Conservation (phyloP, 2,888 invertebrate species). For the Cheilosia vulpina region DNA sequence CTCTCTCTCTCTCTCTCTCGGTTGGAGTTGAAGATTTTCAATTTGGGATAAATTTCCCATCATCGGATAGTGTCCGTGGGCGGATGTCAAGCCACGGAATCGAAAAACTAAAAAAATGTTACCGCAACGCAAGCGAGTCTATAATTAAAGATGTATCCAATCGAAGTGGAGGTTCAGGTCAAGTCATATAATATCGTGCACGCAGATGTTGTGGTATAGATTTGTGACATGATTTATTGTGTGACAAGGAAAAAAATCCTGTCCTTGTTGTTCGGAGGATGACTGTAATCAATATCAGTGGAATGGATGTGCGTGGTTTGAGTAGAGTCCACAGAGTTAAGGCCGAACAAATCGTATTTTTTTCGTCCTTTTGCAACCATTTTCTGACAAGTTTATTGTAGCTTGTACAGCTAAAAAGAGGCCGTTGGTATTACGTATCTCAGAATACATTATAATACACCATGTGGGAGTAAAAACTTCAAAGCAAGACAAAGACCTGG, state of each 20-base stretch:
- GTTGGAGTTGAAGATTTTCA: slow-evolving; percentile 35
- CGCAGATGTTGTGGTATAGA: neutral
- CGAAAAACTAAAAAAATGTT: neutral
- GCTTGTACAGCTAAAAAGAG: too few species aligned
- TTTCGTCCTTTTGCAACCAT: too few species aligned
- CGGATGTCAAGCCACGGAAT: slow-evolving; percentile 7
- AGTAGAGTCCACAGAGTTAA: too few species aligned
- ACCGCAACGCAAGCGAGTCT: neutral
- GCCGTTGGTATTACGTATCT: too few species aligned
- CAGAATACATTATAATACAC: too few species aligned
- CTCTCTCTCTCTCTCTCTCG: neutral
- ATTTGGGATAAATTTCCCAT: slow-evolving; percentile 46
- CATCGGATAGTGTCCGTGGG: slow-evolving; percentile 18
- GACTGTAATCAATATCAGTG: too few species aligned
- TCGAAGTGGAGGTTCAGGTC: neutral
- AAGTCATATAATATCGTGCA: neutral
- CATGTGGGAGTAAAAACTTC: too few species aligned
- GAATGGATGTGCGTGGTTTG: too few species aligned
- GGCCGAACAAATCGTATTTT: too few species aligned
- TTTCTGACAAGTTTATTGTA: too few species aligned
- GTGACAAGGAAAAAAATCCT: neutral
- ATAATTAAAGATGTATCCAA: slow-evolving; percentile 21
- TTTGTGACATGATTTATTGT: slow-evolving; percentile 10
- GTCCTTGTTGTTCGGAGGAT: too few species aligned
- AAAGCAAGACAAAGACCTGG: too few species aligned